phyloP scores from a whole-genome alignment of 2,113 vertebrate genomes.

The Periophthalmodon schlosseri region DNA sequence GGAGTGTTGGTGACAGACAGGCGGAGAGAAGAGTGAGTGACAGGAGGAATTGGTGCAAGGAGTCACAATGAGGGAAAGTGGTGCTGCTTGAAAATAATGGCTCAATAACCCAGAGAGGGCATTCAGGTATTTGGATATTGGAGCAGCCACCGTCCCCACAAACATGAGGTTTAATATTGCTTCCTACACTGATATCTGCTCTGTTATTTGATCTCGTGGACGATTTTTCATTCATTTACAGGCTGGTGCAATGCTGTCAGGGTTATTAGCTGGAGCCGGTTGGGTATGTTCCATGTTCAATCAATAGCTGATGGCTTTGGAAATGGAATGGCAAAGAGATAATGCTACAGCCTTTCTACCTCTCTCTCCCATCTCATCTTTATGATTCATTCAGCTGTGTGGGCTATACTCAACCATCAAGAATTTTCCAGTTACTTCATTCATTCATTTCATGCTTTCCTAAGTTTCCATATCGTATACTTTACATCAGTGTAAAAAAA shows the following conservation, averaged over 20 bases:
- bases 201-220: slow-evolving; percentile 9
- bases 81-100: slow-evolving; percentile 5
- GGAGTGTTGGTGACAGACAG: slow-evolving; percentile 27
- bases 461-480: too few relatives aligned
- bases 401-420: slow-evolving; percentile 4
- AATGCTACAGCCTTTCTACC: slow-evolving; percentile 21
- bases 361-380: not conserved
- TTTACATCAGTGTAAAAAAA: too few relatives aligned
- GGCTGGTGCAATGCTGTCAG: slow-evolving; percentile 37
- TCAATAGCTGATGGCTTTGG: slow-evolving; percentile 62
- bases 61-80: slow-evolving; percentile 16
- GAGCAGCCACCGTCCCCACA: slow-evolving; percentile 18
- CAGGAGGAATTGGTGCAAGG: slow-evolving; percentile 34
- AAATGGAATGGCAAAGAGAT: slow-evolving; percentile 43
- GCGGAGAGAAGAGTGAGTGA: slow-evolving; percentile 35
- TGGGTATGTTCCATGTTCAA: slow-evolving; percentile 56
- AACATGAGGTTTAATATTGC: slow-evolving; percentile 5
- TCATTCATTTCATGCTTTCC: slow-evolving; percentile 4
- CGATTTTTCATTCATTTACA: slow-evolving; percentile 41
- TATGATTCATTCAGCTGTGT: slow-evolving; percentile 33
- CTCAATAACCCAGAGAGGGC: slow-evolving; percentile 3
- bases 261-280: slow-evolving; percentile 53
- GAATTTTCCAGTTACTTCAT: slow-evolving; percentile 14
- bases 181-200: slow-evolving; percentile 15
- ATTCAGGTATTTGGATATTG: not conserved